Conservation (phyloP, 2,797 vertebrate genomes). For the Peromyscus attwateri region DNA sequence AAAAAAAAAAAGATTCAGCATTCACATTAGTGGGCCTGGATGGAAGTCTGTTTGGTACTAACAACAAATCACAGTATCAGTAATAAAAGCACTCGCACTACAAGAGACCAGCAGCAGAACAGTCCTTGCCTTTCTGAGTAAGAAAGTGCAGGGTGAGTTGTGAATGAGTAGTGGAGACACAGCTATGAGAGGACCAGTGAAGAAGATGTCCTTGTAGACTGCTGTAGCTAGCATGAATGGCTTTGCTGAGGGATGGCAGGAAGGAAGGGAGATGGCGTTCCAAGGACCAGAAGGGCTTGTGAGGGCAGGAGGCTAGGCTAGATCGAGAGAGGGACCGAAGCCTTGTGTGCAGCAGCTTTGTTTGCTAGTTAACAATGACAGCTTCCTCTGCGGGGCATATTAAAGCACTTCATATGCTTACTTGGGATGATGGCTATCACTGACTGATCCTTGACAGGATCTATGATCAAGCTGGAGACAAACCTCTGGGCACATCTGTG, state of each 20-base stretch:
- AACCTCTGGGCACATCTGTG: neutral
- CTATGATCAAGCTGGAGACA: neutral
- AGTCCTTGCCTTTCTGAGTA: neutral
- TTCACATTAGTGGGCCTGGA: neutral
- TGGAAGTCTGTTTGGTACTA: neutral
- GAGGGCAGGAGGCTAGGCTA: neutral
- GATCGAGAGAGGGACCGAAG: neutral
- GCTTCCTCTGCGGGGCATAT: too few species aligned
- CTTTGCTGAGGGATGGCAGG: neutral
- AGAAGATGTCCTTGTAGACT: neutral
- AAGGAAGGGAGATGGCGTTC: neutral
- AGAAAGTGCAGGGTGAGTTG: neutral
- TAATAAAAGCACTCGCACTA: neutral
- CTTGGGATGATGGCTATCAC: neutral
- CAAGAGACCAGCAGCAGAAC: neutral
- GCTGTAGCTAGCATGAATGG: fast-evolving
- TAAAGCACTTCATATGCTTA: neutral
- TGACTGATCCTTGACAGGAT: neutral
- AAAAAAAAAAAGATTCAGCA: neutral
- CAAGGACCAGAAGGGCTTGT: neutral
- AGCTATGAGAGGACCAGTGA: neutral
- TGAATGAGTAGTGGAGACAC: neutral
- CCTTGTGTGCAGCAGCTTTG: neutral
- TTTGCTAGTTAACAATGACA: neutral
- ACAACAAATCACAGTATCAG: neutral